Evolutionary conservation across 2,888 invertebrate genomes (phyloP).

Genomic region (Helleia helle): DNA sequence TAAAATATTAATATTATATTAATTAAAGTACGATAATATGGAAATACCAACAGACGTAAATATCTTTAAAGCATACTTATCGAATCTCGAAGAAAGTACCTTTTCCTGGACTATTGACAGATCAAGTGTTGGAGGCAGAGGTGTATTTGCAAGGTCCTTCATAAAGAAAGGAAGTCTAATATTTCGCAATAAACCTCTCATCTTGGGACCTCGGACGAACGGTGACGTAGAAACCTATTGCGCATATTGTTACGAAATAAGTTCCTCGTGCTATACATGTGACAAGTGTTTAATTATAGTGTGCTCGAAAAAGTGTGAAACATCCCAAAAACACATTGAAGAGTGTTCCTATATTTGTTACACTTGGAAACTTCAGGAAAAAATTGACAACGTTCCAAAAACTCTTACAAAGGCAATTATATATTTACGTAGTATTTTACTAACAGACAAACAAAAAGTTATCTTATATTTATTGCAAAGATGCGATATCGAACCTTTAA

Average conservation of each 20-base stretch:
- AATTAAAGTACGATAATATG: neutral
- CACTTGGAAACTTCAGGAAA: conserved; percentile 52
- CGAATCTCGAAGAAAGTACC: conserved; percentile 17
- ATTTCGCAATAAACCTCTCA: conserved; percentile 78
- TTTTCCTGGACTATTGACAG: conserved; percentile 70
- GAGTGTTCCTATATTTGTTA: conserved; percentile 77
- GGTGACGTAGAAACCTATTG: conserved; percentile 71
- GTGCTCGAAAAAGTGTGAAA: conserved; percentile 76
- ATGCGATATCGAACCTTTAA: conserved; percentile 34
- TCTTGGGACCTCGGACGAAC: conserved; percentile 77
- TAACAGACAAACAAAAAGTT: conserved; percentile 45
- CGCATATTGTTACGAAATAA: conserved; percentile 73
- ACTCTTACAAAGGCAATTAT: conserved; percentile 34
- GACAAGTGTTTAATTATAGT: conserved; percentile 77
- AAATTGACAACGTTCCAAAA: conserved; percentile 24
- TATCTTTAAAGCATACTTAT: conserved; percentile 4
- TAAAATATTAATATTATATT: too few relatives aligned
- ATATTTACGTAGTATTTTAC: conserved; percentile 40
- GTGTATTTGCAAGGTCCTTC: conserved; percentile 77
- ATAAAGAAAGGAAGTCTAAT: conserved; percentile 78
- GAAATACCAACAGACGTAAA: conserved; percentile 3
- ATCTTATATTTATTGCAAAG: conserved; percentile 63
- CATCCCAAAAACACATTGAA: conserved; percentile 61
- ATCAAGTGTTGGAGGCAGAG: conserved; percentile 79
- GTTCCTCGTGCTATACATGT: conserved; percentile 57